Percentiles rank a stretch among this genome's conserved stretches.
These are phyloP conservation scores for Perca schrenkii DNA, from an alignment of 2,113 vertebrate species.

Conservation along the genomic window DNA sequence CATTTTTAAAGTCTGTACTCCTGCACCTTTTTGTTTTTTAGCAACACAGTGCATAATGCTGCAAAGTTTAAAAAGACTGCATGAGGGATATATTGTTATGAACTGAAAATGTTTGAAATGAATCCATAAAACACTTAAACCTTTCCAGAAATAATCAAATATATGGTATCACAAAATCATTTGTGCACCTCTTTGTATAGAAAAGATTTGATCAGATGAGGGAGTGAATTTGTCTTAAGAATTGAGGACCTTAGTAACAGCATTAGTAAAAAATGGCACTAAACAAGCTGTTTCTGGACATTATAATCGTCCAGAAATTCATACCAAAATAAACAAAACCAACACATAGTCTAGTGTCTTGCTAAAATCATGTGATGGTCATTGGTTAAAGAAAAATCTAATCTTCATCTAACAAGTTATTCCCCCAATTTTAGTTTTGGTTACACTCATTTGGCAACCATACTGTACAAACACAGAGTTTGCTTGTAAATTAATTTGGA, in stretches of 20 bases:
- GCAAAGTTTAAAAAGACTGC: not conserved
- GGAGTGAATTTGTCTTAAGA: not conserved
- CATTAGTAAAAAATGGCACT: not conserved
- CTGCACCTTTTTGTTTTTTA: not conserved
- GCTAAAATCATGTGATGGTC: not conserved
- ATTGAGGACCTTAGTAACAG: not conserved
- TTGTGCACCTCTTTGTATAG: rapidly evolving
- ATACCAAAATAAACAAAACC: not conserved
- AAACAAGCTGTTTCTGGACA: not conserved
- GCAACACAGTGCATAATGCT: not conserved
- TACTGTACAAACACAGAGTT: not conserved
- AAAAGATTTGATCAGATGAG: not conserved
- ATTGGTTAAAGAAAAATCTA: not conserved
- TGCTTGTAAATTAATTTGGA: not conserved
- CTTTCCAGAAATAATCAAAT: not conserved
- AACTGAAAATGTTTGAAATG: not conserved
- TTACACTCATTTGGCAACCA: not conserved
- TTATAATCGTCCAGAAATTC: not conserved
- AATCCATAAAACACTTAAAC: not conserved
- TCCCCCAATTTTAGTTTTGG: not conserved
- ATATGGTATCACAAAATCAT: not conserved
- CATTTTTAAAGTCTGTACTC: slow-evolving; percentile 22
- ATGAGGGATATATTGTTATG: not conserved
- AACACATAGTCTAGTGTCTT: not conserved
- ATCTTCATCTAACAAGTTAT: not conserved